Evolutionary conservation across 2,888 invertebrate species (phyloP).

Genomic region (Trilocha varians): DNA sequence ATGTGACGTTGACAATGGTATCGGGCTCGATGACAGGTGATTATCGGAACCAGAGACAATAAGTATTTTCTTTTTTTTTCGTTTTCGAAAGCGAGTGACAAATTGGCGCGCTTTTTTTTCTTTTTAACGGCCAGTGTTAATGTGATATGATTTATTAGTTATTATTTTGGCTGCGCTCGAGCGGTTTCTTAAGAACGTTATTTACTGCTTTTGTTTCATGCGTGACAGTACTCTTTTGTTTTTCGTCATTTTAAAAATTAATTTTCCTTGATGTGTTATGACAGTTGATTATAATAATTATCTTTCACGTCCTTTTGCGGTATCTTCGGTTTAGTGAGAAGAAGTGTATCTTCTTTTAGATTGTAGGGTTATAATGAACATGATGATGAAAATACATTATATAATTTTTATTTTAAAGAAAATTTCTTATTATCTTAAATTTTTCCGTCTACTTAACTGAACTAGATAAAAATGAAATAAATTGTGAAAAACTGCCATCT

Average conservation of each 20-base stretch:
- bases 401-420: no score
- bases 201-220: constrained; percentile 54
- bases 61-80: constrained; percentile 42
- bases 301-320: not conserved
- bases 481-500: no score
- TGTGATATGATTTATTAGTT: constrained; percentile 48
- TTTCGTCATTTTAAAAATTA: constrained; percentile 1
- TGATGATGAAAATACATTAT: no score
- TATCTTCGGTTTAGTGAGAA: no score
- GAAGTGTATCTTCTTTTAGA: no score
- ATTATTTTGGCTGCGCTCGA: constrained; percentile 43
- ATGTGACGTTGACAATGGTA: constrained; percentile 51
- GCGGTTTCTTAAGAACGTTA: constrained; percentile 45
- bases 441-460: no score
- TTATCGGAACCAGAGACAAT: constrained; percentile 47
- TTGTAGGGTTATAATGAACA: no score
- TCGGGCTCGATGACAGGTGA: constrained; percentile 52
- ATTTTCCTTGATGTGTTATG: not conserved
- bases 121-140: constrained; percentile 41
- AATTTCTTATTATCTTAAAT: no score
- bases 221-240: constrained; percentile 1
- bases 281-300: no score
- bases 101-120: constrained; percentile 37
- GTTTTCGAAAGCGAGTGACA: constrained; percentile 50
- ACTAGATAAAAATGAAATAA: no score